Conservation (phyloP, 2,888 invertebrate genomes). For the Imbricaverruca yamaguchii region DNA sequence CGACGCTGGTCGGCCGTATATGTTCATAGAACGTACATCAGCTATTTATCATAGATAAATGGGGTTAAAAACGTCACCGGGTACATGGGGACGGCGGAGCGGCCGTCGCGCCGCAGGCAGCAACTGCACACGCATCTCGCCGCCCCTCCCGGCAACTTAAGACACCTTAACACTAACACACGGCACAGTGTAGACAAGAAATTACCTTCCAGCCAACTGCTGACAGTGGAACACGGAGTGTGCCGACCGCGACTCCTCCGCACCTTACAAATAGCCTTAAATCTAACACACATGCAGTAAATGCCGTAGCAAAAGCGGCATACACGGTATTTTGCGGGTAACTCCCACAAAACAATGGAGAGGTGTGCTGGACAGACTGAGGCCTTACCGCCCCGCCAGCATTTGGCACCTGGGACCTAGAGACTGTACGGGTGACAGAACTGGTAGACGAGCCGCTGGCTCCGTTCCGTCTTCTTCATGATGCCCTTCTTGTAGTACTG, state of each 20-base stretch:
- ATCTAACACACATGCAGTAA: neutral
- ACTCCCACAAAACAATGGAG: slow-evolving; percentile 8
- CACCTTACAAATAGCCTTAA: neutral
- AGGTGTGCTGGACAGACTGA: neutral
- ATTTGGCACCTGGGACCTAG: slow-evolving; percentile 44
- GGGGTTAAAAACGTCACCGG: slow-evolving; percentile 59
- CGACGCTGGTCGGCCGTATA: neutral
- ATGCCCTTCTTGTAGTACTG: slow-evolving; percentile 99
- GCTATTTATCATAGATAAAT: slow-evolving; percentile 98
- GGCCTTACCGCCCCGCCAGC: slow-evolving; percentile 23
- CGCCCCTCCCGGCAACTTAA: neutral
- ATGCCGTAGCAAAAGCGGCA: neutral
- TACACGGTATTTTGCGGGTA: slow-evolving; percentile 22
- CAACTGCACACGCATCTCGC: neutral
- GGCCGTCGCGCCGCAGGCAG: neutral
- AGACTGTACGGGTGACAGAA: slow-evolving; percentile 92
- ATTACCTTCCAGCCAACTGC: neutral
- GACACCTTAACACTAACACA: neutral
- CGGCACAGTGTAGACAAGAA: slow-evolving; percentile 1
- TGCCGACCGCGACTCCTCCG: neutral
- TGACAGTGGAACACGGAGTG: too few relatives aligned
- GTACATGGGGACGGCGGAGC: neutral
- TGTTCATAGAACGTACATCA: slow-evolving; percentile 93
- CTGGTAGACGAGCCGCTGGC: slow-evolving; percentile 96
- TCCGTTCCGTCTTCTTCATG: slow-evolving; percentile 97